A percentile compares a stretch with the other conserved stretches of the same genome.
Evolutionary conservation across 2,113 vertebrate genomes (phyloP).

Genomic region (Oenanthe oenanthe): DNA sequence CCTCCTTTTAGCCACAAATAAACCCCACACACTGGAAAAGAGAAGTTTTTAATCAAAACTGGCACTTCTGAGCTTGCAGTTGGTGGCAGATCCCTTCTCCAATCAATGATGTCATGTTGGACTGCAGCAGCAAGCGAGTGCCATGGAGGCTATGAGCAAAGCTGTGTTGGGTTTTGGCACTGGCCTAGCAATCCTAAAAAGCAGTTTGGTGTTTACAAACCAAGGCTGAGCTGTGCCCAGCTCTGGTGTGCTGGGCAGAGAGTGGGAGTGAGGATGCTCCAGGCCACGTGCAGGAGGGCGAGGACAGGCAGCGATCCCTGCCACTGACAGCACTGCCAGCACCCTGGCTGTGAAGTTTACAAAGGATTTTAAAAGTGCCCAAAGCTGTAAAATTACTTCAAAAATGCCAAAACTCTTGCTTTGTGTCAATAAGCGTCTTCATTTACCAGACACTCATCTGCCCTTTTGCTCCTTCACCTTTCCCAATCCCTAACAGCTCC

Average conservation of each 20-base stretch:
- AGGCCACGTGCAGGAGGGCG: neutral
- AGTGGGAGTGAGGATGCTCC: neutral
- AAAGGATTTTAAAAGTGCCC: neutral
- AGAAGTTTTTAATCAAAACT: conserved; percentile 32
- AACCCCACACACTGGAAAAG: neutral
- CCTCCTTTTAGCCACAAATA: neutral
- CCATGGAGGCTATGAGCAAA: neutral
- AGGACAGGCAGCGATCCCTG: neutral
- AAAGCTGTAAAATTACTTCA: neutral
- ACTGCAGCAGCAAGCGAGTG: neutral
- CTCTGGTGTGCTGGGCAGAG: neutral
- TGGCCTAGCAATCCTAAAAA: conserved; percentile 11
- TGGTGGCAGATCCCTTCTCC: neutral
- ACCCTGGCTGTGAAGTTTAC: neutral
- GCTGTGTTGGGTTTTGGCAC: conserved; percentile 4
- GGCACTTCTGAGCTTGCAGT: conserved; percentile 2
- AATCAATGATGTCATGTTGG: neutral
- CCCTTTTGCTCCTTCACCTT: neutral
- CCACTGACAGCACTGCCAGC: rapidly evolving
- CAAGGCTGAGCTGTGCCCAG: neutral
- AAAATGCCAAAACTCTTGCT: neutral
- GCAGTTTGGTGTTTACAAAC: conserved; percentile 17
- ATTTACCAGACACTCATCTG: neutral
- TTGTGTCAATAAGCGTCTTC: neutral
- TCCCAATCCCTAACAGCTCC: neutral